Conservation (phyloP, 1,140 invertebrate species). For the Meloidogyne floridensis region DNA sequence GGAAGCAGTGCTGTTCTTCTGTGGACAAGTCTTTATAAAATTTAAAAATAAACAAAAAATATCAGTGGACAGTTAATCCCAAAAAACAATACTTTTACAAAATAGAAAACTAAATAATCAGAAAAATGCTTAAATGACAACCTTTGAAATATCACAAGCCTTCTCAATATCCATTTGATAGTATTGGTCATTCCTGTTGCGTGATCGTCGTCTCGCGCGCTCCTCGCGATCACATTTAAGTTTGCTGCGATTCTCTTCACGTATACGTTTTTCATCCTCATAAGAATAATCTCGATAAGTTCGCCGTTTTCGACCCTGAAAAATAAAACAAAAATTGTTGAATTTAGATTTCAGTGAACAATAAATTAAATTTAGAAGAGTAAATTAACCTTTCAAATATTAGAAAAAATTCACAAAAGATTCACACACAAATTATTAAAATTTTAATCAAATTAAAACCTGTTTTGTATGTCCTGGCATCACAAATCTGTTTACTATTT, state of each 20-base stretch:
- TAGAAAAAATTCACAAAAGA: too few relatives aligned
- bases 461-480: background rate
- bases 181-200: background rate
- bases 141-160: background rate
- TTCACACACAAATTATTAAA: background rate
- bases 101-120: background rate
- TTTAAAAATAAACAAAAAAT: too few relatives aligned
- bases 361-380: background rate
- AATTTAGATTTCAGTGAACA: too few relatives aligned
- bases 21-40: background rate
- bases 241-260: background rate
- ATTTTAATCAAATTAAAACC: background rate
- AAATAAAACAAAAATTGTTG: background rate
- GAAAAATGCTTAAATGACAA: background rate
- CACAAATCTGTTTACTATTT: background rate
- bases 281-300: background rate
- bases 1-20: background rate
- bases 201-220: background rate
- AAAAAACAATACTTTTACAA: background rate
- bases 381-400: background rate
- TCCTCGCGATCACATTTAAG: background rate
- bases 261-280: background rate
- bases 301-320: background rate
- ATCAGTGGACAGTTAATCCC: too few relatives aligned
- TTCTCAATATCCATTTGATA: conserved; percentile 1